Evolutionary conservation across 2,113 vertebrate genomes (phyloP), one percentile per base, ranked within the genome.

Genomic region (Marmota monax): DNA sequence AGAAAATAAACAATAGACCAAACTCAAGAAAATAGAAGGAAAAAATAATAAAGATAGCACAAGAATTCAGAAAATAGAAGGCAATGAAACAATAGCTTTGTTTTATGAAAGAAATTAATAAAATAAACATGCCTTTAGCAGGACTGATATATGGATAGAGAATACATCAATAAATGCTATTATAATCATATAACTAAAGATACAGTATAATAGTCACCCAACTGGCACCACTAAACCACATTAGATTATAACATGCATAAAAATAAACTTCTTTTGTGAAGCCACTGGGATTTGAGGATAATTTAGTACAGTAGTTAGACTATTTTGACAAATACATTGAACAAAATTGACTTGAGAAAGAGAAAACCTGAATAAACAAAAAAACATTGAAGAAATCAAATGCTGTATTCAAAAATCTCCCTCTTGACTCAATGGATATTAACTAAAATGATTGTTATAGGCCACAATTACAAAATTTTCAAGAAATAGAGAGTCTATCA

Each of bases 21-120:
- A 63, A 92, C 7, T 22, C 58, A 79, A 93, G 90, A 90, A 96
- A 95, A 93, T 48, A 73, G 45, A 94, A 92, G 79, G 42, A 65
- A 85, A 88, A 53, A 37, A 69, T 61, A 42, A 18, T 18, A 70
- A 83, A 79, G n/a, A 70, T 37, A 65, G 27, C 7, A 80, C 32
- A 88, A 25, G 70, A 89, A 92, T 78, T 95, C 34, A 76, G 70
- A 92, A 90, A 93, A 88, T 56, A 91, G 37, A 78, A 72, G 85
- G 92, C 63, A 65, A 84, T 37, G 37, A 87, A 83, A 51, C 45
- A 70, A 91, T 90, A 96, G 45, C 29, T 32, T 84, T 53, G 27
- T 74, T 93, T 96, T 84, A 70, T 53, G 34, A 90, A 90, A 90
- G 34, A 90, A 94, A 72, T 82, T 77, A 76, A 37, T 22, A 82